phyloP scores from a whole-genome alignment of 2,113 vertebrate genomes.

The Gasterosteus aculeatus region DNA sequence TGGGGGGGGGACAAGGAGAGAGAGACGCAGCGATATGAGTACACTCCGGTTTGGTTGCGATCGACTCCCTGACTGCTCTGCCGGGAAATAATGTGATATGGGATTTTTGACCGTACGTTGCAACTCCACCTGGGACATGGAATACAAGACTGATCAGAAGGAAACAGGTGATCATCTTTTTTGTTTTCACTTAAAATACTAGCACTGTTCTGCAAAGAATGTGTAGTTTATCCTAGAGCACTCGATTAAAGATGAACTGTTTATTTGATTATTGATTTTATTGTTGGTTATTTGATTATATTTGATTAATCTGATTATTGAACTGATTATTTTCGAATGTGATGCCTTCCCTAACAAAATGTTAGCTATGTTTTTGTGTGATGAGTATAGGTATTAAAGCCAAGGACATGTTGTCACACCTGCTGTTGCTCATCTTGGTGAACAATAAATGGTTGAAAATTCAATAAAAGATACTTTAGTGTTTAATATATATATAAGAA shows the following conservation, averaged over 20 bases:
- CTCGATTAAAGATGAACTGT: conserved; percentile 4
- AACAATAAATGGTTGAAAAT: no score
- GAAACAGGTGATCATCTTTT: conserved; percentile 69
- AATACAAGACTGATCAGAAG: conserved; percentile 34
- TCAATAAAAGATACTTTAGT: no score
- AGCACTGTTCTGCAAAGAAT: neutral
- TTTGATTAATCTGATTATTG: no score
- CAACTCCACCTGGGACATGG: conserved; percentile 23
- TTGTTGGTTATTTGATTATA: no score
- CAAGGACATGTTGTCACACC: neutral
- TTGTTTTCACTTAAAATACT: conserved; percentile 6
- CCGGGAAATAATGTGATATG: conserved; percentile 44
- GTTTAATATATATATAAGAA: neutral
- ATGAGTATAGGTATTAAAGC: neutral
- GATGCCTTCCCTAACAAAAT: neutral
- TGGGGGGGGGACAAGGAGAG: conserved; percentile 15
- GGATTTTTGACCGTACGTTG: conserved; percentile 11
- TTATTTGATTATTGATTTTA: no score
- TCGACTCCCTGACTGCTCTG: conserved; percentile 25
- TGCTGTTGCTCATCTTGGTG: neutral
- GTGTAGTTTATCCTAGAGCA: neutral
- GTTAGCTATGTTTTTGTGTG: neutral
- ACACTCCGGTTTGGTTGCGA: conserved; percentile 24
- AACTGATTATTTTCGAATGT: neutral
- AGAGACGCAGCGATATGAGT: conserved; percentile 46